phyloP scores from a whole-genome alignment of 1,140 invertebrate genomes.

The Drosophila nigromelanica region DNA sequence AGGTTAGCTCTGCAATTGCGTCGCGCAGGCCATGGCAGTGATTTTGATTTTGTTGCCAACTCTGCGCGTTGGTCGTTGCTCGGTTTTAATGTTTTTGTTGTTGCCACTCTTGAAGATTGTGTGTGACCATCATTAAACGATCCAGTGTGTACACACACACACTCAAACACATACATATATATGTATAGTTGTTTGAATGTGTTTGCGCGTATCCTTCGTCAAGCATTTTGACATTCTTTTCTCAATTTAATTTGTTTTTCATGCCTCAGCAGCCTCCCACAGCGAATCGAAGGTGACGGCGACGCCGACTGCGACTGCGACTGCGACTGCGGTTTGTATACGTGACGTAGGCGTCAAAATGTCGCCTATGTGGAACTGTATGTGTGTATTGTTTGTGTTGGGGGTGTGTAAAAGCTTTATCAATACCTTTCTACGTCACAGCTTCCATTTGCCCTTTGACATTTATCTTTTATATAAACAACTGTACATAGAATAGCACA shows the following conservation, averaged over 20 bases:
- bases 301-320: slow-evolving; percentile 3
- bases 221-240: slow-evolving; percentile 36
- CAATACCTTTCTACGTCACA: slow-evolving; percentile 56
- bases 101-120: slow-evolving; percentile 24
- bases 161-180: not conserved
- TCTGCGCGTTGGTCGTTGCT: slow-evolving; percentile 47
- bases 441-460: slow-evolving; percentile 60
- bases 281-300: slow-evolving; percentile 4
- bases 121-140: slow-evolving; percentile 23
- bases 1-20: slow-evolving; percentile 67
- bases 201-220: slow-evolving; percentile 50
- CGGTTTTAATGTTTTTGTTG: slow-evolving; percentile 15
- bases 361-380: slow-evolving; percentile 4
- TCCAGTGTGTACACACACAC: slow-evolving; percentile 2
- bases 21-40: slow-evolving; percentile 70
- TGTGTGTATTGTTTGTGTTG: slow-evolving; percentile 6
- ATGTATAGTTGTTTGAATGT: slow-evolving; percentile 28
- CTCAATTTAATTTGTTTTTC: slow-evolving; percentile 45
- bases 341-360: slow-evolving; percentile 36
- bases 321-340: slow-evolving; percentile 9
- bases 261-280: slow-evolving; percentile 42
- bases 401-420: slow-evolving; percentile 41
- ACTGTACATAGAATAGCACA: not conserved
- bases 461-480: slow-evolving; percentile 45
- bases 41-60: slow-evolving; percentile 38